Base-by-base conservation (phyloP, 2,888 invertebrate species). In the Erynnis tages region DNA sequence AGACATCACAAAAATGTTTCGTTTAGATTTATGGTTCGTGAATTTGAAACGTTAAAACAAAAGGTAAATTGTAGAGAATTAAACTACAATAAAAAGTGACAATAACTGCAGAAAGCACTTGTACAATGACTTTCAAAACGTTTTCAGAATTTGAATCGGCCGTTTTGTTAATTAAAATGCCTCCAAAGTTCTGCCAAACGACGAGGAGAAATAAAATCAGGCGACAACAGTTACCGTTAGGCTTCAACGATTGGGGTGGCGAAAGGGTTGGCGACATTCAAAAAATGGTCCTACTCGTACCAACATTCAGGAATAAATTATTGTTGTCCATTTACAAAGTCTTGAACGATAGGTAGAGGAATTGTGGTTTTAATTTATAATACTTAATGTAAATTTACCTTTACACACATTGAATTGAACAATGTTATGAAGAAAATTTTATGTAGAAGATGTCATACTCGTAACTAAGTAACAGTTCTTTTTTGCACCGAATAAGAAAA, bases 161-260 rank as follows among this genome's bases (percentile, higher is more conserved):
- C 61, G 52, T 61, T 68, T 55, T 43, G 50, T 57, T 67, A 64
- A 68, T 70, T 66, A 64, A 67, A 63, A 65, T 58, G 57, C 55
- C 54, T 54, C 54, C 41, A 38, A 41, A 47, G 43, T 19, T 35
- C 50, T 49, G 48, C 52, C 54, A 40, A 47, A 53, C 46, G 30
- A 35, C 41, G 14, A 54, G 17, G 35, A 54, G 55, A 54, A 62
- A 63, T 67, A 62, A 65, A 63, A 65, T 59, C 57, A 57, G 57
- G 58, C 50, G 61, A 65, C 58, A 54, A 59, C 54, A 59, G 59
- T 63, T 57, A 59, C 56, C 55, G 54, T 44, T 57, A 43, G 53
- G 49, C 56, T 49, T 41, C 46, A 30, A 29, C 55, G 54, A 61
- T 54, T 57, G 41, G 37, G 46, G 30, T 32, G 29, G 37, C 37